phyloP scores from a whole-genome alignment of 2,797 vertebrate species.

The Mormyrus hasselquistii region DNA sequence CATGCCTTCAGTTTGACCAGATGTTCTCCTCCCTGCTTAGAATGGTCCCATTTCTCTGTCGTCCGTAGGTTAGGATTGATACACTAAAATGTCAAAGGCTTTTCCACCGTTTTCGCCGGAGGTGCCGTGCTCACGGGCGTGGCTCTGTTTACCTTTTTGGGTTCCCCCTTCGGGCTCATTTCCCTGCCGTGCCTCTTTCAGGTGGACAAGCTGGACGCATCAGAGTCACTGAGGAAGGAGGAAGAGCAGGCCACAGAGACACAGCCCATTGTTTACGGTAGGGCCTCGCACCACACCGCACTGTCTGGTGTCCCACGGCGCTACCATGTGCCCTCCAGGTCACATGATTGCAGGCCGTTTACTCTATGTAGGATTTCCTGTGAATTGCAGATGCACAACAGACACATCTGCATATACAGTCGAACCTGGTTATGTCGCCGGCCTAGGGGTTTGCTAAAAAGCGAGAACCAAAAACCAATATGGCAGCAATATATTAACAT shows the following conservation, averaged over 20 bases:
- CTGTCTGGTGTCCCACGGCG: too few relatives aligned
- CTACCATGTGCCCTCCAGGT: neutral
- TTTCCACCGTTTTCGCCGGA: conserved; percentile 23
- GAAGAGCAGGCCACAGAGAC: conserved; percentile 98
- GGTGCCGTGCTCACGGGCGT: neutral
- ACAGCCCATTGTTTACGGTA: conserved; percentile 98
- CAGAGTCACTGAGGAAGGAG: conserved; percentile 97
- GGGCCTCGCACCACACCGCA: conserved; percentile 23
- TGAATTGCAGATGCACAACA: neutral
- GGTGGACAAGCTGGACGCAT: conserved; percentile 97
- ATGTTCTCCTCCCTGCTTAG: neutral
- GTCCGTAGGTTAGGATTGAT: neutral
- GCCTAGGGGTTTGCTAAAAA: too few relatives aligned
- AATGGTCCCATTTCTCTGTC: conserved; percentile 28
- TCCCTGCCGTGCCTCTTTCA: conserved; percentile 42
- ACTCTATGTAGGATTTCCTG: neutral
- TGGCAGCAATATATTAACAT: too few relatives aligned
- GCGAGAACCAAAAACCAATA: too few relatives aligned
- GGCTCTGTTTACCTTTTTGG: conserved; percentile 20
- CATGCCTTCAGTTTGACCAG: neutral
- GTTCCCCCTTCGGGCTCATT: neutral
- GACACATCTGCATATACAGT: neutral
- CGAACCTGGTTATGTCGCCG: too few relatives aligned
- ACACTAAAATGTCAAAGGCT: neutral
- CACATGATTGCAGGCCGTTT: neutral